phyloP scores from a whole-genome alignment of 2,113 vertebrate genomes.

The Actenoides hombroni region DNA sequence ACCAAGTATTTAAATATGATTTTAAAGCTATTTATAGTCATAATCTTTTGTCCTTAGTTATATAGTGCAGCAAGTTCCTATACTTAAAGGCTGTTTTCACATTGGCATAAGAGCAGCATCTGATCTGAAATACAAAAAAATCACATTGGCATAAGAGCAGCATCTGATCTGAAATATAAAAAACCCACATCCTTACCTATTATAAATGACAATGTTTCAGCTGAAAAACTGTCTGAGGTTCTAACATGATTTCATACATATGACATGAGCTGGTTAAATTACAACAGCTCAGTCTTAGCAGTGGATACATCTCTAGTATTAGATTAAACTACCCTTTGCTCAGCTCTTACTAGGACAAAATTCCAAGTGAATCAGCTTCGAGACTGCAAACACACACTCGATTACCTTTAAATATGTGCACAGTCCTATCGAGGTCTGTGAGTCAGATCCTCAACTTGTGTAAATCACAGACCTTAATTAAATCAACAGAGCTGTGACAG shows the following conservation, averaged over 20 bases:
- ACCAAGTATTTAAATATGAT: constrained; percentile 4
- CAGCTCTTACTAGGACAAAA: neutral
- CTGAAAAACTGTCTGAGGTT: neutral
- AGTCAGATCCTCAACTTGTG: neutral
- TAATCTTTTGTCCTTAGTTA: neutral
- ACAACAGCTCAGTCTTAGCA: neutral
- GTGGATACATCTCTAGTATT: neutral
- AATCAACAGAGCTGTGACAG: constrained; percentile 16
- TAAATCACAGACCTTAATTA: constrained; percentile 6
- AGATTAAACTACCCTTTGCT: neutral
- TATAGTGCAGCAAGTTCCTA: neutral
- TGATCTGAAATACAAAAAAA: neutral
- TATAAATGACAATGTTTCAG: neutral
- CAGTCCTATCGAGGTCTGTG: neutral
- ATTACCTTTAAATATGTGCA: neutral
- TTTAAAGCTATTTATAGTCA: constrained; percentile 15
- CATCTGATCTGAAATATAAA: neutral
- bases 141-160: neutral
- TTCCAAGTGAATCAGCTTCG: neutral
- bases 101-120: neutral
- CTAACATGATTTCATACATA: neutral
- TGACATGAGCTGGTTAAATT: neutral
- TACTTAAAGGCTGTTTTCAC: neutral
- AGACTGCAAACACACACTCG: neutral
- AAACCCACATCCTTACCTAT: neutral